phyloP scores from a whole-genome alignment of 2,113 vertebrate genomes.

The Nerophis ophidion region DNA sequence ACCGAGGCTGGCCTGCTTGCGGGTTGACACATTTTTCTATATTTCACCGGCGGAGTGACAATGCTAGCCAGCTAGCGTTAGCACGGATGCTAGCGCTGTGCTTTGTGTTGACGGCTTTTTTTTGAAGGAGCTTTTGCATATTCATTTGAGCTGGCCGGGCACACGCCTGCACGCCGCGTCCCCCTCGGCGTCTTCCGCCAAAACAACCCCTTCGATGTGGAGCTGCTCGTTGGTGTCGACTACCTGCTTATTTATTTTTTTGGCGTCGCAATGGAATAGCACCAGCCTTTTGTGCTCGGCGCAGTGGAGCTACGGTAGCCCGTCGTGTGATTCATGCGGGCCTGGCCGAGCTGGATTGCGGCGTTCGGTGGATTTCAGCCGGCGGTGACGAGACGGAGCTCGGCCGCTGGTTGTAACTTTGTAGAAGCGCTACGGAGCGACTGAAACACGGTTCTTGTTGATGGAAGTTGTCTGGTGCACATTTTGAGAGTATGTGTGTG shows the following conservation, averaged over 20 bases:
- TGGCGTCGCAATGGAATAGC: slow-evolving; percentile 29
- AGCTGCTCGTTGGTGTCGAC: neutral
- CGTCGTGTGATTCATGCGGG: slow-evolving; percentile 78
- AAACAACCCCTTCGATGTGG: neutral
- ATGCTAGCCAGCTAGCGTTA: slow-evolving; percentile 59
- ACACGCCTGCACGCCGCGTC: slow-evolving; percentile 22
- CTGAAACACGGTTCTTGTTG: neutral
- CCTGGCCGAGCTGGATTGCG: slow-evolving; percentile 58
- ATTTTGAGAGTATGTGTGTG: neutral
- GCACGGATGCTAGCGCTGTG: slow-evolving; percentile 61
- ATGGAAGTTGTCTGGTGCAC: neutral
- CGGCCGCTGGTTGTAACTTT: neutral
- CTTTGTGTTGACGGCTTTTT: slow-evolving; percentile 69
- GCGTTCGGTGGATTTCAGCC: slow-evolving; percentile 62
- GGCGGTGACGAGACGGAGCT: slow-evolving; percentile 14
- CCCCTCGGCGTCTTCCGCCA: slow-evolving; percentile 3
- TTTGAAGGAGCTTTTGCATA: slow-evolving; percentile 71
- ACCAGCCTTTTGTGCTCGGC: slow-evolving; percentile 71
- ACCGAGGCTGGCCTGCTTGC: slow-evolving; percentile 35
- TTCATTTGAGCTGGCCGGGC: slow-evolving; percentile 64
- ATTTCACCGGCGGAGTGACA: slow-evolving; percentile 32
- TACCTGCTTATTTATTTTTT: neutral
- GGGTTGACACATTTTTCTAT: slow-evolving; percentile 34
- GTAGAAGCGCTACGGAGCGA: neutral
- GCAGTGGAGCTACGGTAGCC: slow-evolving; percentile 53